Evolutionary conservation across 2,113 vertebrate genomes (phyloP).

Genomic region (Myiagra hebetior): DNA sequence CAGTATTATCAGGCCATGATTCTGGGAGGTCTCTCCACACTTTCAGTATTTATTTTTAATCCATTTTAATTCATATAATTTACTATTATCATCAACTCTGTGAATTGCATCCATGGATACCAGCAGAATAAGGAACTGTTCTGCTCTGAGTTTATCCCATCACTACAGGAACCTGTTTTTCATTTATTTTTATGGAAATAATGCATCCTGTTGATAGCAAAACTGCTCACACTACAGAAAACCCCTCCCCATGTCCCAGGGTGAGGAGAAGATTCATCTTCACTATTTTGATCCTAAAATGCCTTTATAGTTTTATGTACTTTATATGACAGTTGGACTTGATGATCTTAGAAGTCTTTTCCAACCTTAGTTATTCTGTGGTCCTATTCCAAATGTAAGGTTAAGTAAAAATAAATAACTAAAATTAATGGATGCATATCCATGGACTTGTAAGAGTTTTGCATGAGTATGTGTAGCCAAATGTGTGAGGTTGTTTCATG

Average conservation of each 20-base stretch:
- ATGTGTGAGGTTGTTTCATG: background rate
- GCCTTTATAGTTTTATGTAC: background rate
- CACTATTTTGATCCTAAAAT: background rate
- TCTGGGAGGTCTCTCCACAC: background rate
- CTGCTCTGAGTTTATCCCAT: background rate
- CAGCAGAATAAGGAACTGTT: background rate
- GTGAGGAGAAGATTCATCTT: background rate
- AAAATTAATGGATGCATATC: background rate
- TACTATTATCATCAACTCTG: background rate
- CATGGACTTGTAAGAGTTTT: background rate
- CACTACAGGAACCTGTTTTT: background rate
- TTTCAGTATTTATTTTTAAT: background rate
- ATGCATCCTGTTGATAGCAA: background rate
- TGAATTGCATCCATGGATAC: background rate
- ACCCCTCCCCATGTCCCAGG: background rate
- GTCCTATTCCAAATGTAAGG: background rate
- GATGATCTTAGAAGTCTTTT: background rate
- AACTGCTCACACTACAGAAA: background rate
- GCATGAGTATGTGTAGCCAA: background rate
- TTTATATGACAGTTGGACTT: background rate
- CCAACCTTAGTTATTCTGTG: background rate
- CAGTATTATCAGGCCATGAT: background rate
- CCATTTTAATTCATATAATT: background rate
- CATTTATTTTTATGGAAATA: background rate
- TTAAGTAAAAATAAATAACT: background rate